Conservation (phyloP, 30 jellyfish, hydroid and myxozoan genomes). For the Pseudorhiza aurosa region DNA sequence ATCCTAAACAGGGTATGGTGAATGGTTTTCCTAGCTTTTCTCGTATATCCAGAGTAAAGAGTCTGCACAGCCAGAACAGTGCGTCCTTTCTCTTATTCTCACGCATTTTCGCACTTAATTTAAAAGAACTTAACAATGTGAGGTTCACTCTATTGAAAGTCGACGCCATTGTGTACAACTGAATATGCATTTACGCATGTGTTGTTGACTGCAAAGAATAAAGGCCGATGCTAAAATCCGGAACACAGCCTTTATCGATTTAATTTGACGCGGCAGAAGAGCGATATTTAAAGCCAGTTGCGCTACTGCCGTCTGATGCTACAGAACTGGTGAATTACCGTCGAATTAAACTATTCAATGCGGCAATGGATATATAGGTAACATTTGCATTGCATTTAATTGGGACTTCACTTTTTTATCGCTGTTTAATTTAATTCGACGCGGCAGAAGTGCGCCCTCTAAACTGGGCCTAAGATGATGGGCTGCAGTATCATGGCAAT, state of each 20-base stretch:
- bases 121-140: background rate
- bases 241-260: background rate
- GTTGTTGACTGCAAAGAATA: background rate
- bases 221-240: too few species aligned
- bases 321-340: background rate
- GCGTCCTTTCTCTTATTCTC: background rate
- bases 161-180: background rate
- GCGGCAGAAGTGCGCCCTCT: background rate
- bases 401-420: background rate
- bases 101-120: background rate
- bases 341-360: slow-evolving; percentile 3
- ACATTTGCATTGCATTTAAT: background rate
- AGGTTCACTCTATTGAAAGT: background rate
- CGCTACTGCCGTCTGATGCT: background rate
- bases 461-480: too few species aligned
- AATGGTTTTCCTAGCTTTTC: slow-evolving; percentile 21
- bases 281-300: slow-evolving; percentile 21
- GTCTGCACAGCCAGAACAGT: slow-evolving; percentile 16
- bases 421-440: background rate
- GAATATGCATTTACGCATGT: background rate
- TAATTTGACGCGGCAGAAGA: slow-evolving; percentile 16
- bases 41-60: slow-evolving; percentile 20
- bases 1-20: slow-evolving; percentile 14
- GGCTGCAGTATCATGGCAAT: too few species aligned
- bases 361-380: slow-evolving; percentile 8